phyloP scores from a whole-genome alignment of 1,140 invertebrate genomes.

The Neodiprion virginianus region DNA sequence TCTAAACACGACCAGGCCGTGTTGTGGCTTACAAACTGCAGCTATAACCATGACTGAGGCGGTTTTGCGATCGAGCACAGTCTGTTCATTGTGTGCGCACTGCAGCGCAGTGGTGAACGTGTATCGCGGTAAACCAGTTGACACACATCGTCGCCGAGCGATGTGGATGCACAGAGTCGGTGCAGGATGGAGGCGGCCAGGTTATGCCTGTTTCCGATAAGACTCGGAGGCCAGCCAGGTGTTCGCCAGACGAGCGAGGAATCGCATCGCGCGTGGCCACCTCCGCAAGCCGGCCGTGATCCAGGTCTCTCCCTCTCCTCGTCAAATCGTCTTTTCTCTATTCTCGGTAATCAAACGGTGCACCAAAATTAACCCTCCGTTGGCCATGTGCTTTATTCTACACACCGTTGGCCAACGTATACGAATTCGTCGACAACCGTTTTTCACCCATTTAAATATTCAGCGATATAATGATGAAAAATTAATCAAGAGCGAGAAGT shows the following conservation, averaged over 20 bases:
- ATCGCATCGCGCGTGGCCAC: not conserved
- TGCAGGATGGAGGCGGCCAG: conserved; percentile 16
- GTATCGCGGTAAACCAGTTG: no score
- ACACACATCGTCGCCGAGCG: no score
- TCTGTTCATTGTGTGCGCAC: no score
- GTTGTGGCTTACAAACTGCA: not conserved
- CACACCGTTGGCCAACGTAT: no score
- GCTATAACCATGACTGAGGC: not conserved
- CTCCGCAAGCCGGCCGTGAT: not conserved
- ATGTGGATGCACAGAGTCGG: not conserved
- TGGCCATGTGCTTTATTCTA: no score
- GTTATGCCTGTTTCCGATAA: conserved; percentile 29
- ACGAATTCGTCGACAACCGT: no score
- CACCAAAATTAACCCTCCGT: no score
- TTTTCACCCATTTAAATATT: no score
- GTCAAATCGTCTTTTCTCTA: not conserved
- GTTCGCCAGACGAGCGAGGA: not conserved
- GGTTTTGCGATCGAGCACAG: not conserved
- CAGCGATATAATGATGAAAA: no score
- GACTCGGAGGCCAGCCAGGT: conserved; percentile 3
- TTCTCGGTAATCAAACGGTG: no score
- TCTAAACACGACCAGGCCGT: not conserved
- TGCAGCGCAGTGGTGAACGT: no score
- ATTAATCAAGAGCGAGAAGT: no score
- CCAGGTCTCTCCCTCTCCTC: not conserved